These are phyloP conservation scores for Bruchidius siliquastri DNA, from an alignment of 2,888 invertebrate genomes.

Conservation along the genomic window DNA sequence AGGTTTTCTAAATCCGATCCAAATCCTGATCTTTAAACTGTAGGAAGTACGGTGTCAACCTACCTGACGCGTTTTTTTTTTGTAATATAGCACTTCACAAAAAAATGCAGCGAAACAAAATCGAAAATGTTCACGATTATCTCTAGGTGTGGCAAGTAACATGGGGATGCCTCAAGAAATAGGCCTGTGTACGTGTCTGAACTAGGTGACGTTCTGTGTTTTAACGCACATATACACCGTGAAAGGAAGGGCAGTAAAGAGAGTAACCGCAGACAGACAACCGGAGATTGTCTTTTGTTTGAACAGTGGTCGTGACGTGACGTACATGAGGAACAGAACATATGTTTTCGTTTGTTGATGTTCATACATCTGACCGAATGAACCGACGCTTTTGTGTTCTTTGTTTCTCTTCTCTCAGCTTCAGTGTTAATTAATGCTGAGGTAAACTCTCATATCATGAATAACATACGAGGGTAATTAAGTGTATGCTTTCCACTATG, in stretches of 20 bases:
- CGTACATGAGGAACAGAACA: slow-evolving; percentile 5
- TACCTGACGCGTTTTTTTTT: too few relatives aligned
- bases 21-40: too few relatives aligned
- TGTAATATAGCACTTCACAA: too few relatives aligned
- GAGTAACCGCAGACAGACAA: slow-evolving; percentile 31
- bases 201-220: neutral
- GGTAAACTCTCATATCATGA: neutral
- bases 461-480: neutral
- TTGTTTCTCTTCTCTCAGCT: neutral
- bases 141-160: neutral
- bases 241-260: neutral
- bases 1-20: too few relatives aligned
- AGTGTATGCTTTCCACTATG: too few relatives aligned
- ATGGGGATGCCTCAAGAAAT: neutral
- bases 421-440: neutral
- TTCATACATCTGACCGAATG: neutral
- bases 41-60: too few relatives aligned
- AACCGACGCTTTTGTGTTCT: neutral
- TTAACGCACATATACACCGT: neutral
- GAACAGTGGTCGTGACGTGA: slow-evolving; percentile 34
- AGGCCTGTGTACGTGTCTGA: too few relatives aligned
- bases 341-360: neutral
- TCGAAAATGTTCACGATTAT: too few relatives aligned
- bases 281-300: slow-evolving; percentile 46
- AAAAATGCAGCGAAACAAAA: too few relatives aligned